Evolutionary conservation across 2,888 invertebrate genomes (phyloP).

Genomic region (Hoplodrina ambigua): DNA sequence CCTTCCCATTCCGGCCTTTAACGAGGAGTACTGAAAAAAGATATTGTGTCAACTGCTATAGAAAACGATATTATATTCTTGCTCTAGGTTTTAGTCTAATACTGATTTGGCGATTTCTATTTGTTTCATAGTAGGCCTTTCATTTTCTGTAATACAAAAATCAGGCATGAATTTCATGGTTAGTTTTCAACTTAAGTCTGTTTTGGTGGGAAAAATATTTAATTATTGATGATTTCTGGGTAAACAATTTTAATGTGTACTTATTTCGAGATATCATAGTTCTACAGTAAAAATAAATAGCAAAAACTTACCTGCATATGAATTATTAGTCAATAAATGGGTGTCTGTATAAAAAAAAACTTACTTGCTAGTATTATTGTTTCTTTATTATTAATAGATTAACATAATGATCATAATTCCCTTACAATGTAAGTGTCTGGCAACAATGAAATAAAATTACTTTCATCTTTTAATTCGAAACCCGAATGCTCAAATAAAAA

Average conservation of each 20-base stretch:
- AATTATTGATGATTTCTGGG: not conserved
- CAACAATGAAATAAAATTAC: too few relatives aligned
- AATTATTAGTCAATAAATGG: slow-evolving; percentile 3
- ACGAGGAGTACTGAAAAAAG: slow-evolving; percentile 83
- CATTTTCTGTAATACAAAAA: not conserved
- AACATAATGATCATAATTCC: not conserved
- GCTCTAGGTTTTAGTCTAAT: not conserved
- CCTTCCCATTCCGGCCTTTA: slow-evolving; percentile 84
- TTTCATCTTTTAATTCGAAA: too few relatives aligned
- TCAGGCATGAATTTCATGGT: not conserved
- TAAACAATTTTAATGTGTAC: not conserved
- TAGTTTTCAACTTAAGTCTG: not conserved
- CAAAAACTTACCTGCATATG: slow-evolving; percentile 26
- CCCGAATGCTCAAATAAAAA: too few relatives aligned
- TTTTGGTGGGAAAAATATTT: not conserved
- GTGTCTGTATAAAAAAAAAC: slow-evolving; percentile 22
- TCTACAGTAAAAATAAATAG: not conserved
- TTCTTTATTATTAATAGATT: not conserved
- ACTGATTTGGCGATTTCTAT: not conserved
- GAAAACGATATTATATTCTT: not conserved
- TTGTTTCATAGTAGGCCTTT: not conserved
- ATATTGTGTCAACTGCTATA: slow-evolving; percentile 46
- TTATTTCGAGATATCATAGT: not conserved
- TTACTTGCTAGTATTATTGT: not conserved
- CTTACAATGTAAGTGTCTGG: too few relatives aligned